A percentile compares a stretch with the other conserved stretches of the same genome.
These are phyloP conservation scores for Monomorium pharaonis DNA, from an alignment of 1,140 invertebrate species.

Conservation along the genomic window DNA sequence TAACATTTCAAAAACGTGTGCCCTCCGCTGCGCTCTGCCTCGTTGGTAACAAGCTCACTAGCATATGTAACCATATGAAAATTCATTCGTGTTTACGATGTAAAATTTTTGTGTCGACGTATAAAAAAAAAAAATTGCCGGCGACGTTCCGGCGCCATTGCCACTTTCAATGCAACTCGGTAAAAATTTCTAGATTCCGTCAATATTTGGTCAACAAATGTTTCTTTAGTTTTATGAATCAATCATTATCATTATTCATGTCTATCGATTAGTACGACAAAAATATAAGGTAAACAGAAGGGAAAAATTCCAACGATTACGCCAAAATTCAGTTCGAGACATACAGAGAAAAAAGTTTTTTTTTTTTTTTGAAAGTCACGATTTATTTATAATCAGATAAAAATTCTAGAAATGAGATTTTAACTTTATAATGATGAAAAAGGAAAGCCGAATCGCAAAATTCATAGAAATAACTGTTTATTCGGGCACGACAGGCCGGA, in stretches of 20 bases:
- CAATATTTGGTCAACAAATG: not conserved
- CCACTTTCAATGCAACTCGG: not conserved
- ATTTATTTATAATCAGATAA: not conserved
- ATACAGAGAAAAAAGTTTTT: not conserved
- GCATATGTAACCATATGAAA: not conserved
- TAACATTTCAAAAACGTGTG: conserved; percentile 80
- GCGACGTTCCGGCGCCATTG: conserved; percentile 16
- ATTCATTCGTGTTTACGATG: not conserved
- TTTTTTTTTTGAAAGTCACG: not conserved
- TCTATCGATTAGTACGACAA: not conserved
- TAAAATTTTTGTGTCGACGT: not conserved
- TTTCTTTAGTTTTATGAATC: not conserved
- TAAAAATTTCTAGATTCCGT: not conserved
- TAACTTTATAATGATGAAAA: not conserved
- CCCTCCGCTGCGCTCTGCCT: conserved; percentile 67
- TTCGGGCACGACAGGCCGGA: conserved; percentile 8
- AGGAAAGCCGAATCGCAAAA: conserved; percentile 13
- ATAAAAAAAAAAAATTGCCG: not conserved
- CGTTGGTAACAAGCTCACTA: conserved; percentile 72
- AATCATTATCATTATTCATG: not conserved
- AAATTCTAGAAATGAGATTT: not conserved
- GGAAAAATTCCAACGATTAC: not conserved
- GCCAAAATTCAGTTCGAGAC: not conserved
- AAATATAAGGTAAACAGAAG: not conserved
- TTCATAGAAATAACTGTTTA: conserved; percentile 56